Evolutionary conservation across 2,113 vertebrate genomes (phyloP), one percentile per base, ranked within the genome.

Genomic region (Vulpes ferrilata): DNA sequence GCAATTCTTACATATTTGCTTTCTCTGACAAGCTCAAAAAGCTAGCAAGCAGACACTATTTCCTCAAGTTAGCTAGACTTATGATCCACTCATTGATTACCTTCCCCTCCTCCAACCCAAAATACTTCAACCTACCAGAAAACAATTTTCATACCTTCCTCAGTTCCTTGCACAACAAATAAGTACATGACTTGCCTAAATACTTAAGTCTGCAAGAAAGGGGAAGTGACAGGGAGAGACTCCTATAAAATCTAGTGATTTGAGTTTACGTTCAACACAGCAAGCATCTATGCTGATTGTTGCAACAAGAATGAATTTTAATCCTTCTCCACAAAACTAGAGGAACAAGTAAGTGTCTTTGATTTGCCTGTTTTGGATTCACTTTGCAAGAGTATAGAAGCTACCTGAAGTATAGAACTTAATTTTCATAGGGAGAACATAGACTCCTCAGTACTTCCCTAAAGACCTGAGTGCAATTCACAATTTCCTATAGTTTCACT

Each of bases 401-500:
- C 67, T 83, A 76, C 64, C 67, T 30, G 25, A 90, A 88, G 16
- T 0, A 92, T 81, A 12, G 0, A 22, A 97, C 48, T 74, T 90
- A 73, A 76, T 16, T 93, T 96, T 59, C 13, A 73, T 12, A 67
- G 51, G 8, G 67, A 98, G 95, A 98, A 97, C 38, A 97, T 51
- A 97, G 96, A 97, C 43, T 65, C 69, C 67, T 81, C 16, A 57
- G 81, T 94, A 95, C 90, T 92, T 96, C 98, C 96, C 95, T 23
- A 35, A 95, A 79, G 97, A 95, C 22, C 67, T 43, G 64, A 85
- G 96, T 96, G 86, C 83, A 48, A 88, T 94, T 87, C 89, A 76
- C 62, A 81, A 98, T 71, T 98, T 98, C 95, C 98, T 98, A 93
- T 93, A 98, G 97, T 94, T 97, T 98, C 94, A 98, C 86, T 2